These are phyloP conservation scores for Puntigrus tetrazona DNA, from an alignment of 2,113 vertebrate species.

Conservation along the genomic window DNA sequence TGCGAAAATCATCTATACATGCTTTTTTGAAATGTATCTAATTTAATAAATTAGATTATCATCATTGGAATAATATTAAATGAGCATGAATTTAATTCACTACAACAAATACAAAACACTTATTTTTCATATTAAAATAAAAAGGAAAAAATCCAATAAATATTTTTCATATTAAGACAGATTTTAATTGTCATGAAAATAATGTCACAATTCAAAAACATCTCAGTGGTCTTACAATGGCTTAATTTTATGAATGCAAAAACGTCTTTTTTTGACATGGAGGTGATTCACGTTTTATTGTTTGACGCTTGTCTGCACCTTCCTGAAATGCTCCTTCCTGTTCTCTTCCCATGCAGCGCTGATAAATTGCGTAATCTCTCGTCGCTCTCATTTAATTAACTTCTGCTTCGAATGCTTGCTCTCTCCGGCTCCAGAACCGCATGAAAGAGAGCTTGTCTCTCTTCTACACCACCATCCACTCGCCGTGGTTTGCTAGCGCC, in stretches of 20 bases:
- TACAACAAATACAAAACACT: neutral
- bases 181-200: too few species aligned
- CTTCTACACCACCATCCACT: conserved; percentile 87
- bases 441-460: conserved; percentile 89
- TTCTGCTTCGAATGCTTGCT: neutral
- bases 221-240: neutral
- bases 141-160: too few species aligned
- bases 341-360: neutral
- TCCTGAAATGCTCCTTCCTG: neutral
- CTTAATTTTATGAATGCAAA: neutral
- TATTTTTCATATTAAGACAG: too few species aligned
- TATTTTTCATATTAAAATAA: too few species aligned
- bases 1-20: neutral
- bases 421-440: conserved; percentile 78
- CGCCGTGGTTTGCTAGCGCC: conserved; percentile 81
- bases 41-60: neutral
- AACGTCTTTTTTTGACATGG: neutral
- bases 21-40: neutral
- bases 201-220: too few species aligned
- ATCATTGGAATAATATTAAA: neutral
- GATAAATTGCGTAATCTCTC: neutral
- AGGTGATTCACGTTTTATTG: neutral
- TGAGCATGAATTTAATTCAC: neutral
- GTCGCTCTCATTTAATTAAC: conserved; percentile 2
- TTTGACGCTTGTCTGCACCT: neutral